Base-by-base conservation (phyloP, 2,888 invertebrate species). In the Aphodius granarius region DNA sequence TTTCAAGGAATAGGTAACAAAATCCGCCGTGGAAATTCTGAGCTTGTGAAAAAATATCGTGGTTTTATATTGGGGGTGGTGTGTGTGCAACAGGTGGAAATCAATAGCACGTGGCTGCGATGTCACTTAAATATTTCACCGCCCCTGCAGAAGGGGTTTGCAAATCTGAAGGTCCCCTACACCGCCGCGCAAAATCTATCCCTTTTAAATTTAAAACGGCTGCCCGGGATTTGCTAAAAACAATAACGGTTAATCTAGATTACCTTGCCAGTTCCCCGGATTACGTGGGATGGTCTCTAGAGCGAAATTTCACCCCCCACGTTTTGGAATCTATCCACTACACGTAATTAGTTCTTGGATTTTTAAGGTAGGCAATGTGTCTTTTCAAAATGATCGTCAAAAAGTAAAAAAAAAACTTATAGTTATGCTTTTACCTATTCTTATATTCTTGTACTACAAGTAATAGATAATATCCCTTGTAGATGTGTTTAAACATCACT, bases 61-160 rank as follows among this genome's bases (percentile, higher is more conserved):
- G 43, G 43, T 43, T 43, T 43, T 43, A 13, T 6, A 6, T 43
- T 9, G 6, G 16, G 22, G n/a, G 68, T n/a, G 68, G 22, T n/a
- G 68, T 20, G 20, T 20, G 13, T 19, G 68, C 68, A 68, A 68
- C 68, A 68, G 68, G 68, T 68, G 68, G 68, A 68, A 68, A 68
- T 68, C 68, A 22, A 68, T 68, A 68, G 21, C 68, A 68, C 68
- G 68, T 68, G 68, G 68, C 18, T 20, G 20, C 22, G 20, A 43
- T 43, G 20, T 22, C 68, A 22, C 20, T 68, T 68, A 22, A 68
- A 68, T 68, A 68, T 68, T 68, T 68, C 68, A 68, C 20, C 20
- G 43, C 43, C 43, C 43, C 13, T 15, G 66, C n/a, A 66, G 20
- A 21, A 66, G 68, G 9, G 4, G 18, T 19, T 68, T 68, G 68